Percentiles rank a stretch among this genome's conserved stretches.
Conservation (phyloP, 2,888 invertebrate genomes). For the Brachyopa scutellaris region DNA sequence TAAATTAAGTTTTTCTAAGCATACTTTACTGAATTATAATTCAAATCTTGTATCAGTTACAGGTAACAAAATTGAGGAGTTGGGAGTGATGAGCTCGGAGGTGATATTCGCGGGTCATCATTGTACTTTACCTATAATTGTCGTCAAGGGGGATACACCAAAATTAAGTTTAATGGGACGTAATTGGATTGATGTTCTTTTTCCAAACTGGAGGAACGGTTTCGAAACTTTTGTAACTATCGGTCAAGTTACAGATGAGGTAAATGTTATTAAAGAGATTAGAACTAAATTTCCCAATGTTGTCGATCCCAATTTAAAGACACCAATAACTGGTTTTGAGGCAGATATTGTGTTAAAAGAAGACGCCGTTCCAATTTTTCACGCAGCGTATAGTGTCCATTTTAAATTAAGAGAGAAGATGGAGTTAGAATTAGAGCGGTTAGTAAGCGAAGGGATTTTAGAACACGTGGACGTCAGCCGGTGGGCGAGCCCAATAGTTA, state of each 20-base stretch:
- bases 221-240: background rate
- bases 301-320: background rate
- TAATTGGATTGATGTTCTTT: background rate
- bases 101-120: background rate
- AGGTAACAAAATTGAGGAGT: slow-evolving; percentile 9
- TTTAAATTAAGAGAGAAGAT: no score
- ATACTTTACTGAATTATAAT: background rate
- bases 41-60: slow-evolving; percentile 2
- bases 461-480: background rate
- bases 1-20: slow-evolving; percentile 10
- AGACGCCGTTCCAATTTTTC: slow-evolving; percentile 1
- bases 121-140: slow-evolving; percentile 1
- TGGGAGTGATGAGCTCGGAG: slow-evolving; percentile 7
- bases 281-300: background rate
- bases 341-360: background rate
- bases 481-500: background rate
- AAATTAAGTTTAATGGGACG: slow-evolving; percentile 4
- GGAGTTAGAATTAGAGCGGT: no score
- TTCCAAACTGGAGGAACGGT: background rate
- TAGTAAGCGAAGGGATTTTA: background rate
- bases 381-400: no score
- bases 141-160: slow-evolving; percentile 10
- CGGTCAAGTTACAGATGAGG: background rate
- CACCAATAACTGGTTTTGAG: background rate
- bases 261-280: background rate